Base-by-base conservation (phyloP, 2,888 invertebrate genomes). In the Zeuzera pyrina region DNA sequence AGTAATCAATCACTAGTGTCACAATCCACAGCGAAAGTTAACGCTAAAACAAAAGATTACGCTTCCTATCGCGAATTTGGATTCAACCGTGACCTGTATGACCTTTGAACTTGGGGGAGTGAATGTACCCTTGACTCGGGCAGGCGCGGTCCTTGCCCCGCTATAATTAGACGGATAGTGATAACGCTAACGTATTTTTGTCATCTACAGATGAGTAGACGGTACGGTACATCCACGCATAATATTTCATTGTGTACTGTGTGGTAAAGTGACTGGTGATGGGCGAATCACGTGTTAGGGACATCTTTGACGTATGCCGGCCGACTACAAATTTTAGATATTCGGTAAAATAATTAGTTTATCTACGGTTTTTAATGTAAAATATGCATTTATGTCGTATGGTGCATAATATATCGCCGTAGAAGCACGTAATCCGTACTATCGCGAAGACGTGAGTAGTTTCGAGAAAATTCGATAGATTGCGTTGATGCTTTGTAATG, bases 51-150 rank as follows among this genome's bases (percentile, higher is more conserved):
- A 24, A 24, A 11, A 10, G 2, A 3, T 10, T 11, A 24, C 12
- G 12, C 12, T 24, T 24, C 24, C 10, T 30, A 41, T 30, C 14
- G 38, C 34, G 30, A 39, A 48, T 50, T 56, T 41, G 41, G 54
- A 44, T 53, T 46, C 48, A 60, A 55, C 67, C 67, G 51, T 77
- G 79, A 81, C 62, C 78, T 62, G 57, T 13, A 43, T 55, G 77
- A 78, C 70, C 79, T 77, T 68, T 78, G 81, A 78, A 77, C 78
- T 78, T 78, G 65, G 44, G 38, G 68, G 61, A 66, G 72, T 73
- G 66, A 73, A 71, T 60, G 74, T 70, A 72, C 76, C 81, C 81
- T 79, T 77, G 77, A 79, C 68, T 76, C 58, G 71, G 57, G 52
- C 63, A 64, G 44, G 38, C 45, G 52, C 56, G 68, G 65, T 65